Evolutionary conservation across 2,113 vertebrate species (phyloP).

Genomic region (Petrocephalus zakoni): DNA sequence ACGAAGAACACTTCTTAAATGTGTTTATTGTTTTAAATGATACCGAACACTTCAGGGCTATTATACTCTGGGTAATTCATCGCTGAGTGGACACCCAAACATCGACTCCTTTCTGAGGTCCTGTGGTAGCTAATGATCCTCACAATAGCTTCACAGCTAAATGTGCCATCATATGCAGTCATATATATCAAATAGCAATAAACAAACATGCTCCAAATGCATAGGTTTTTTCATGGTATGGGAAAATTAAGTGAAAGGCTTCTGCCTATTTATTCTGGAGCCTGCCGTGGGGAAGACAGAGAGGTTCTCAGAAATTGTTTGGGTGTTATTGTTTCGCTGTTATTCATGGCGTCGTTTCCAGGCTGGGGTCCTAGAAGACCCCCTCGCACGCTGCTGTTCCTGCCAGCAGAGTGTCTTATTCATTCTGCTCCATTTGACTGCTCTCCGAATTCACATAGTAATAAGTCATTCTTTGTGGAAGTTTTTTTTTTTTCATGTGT

Average conservation of each 20-base stretch:
- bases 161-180: not conserved
- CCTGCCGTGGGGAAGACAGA: not conserved
- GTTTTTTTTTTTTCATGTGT: not conserved
- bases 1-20: not conserved
- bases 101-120: not conserved
- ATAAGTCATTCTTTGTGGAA: conserved; percentile 2
- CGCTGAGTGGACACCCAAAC: not conserved
- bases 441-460: not conserved
- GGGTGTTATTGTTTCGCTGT: not conserved
- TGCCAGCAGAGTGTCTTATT: not conserved
- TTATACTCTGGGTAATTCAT: not conserved
- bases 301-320: conserved; percentile 6
- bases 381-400: not conserved
- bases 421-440: not conserved
- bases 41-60: not conserved
- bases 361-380: not conserved
- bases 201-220: not conserved
- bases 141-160: not conserved
- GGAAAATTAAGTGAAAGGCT: not conserved
- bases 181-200: not conserved
- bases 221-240: not conserved
- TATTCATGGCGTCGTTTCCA: not conserved
- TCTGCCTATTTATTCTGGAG: not conserved
- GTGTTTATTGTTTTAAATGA: not conserved
- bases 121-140: not conserved